Evolutionary conservation across 1,140 invertebrate genomes (phyloP).

Genomic region (Eciton burchellii): DNA sequence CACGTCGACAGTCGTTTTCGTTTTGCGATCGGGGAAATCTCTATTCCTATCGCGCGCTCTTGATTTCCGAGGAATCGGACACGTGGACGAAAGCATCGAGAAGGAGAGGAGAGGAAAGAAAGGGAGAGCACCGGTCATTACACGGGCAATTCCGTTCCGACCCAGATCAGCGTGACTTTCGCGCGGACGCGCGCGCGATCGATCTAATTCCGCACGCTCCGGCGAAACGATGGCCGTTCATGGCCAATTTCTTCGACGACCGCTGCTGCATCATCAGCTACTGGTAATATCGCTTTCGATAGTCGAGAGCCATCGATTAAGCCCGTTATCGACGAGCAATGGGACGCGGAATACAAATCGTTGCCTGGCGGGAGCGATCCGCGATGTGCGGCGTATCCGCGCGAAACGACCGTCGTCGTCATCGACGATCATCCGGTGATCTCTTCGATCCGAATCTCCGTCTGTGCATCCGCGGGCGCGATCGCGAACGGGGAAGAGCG

Average conservation of each 20-base stretch:
- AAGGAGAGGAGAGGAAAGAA: background rate
- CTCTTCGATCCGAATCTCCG: constrained; percentile 53
- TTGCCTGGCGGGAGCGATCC: constrained; percentile 18
- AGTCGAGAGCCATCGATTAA: constrained; percentile 53
- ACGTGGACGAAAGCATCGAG: background rate
- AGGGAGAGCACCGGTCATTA: constrained; percentile 25
- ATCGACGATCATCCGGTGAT: too few relatives aligned
- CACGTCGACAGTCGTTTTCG: constrained; percentile 7
- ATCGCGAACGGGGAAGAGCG: background rate
- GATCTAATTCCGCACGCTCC: constrained; percentile 57
- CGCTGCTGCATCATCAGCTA: constrained; percentile 48
- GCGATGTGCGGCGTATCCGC: constrained; percentile 43
- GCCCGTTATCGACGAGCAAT: constrained; percentile 34
- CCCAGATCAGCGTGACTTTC: constrained; percentile 50
- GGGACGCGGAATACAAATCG: constrained; percentile 58
- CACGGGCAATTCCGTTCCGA: constrained; percentile 41
- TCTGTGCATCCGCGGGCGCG: constrained; percentile 11
- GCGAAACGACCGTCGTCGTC: too few relatives aligned
- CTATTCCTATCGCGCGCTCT: constrained; percentile 29
- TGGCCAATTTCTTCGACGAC: constrained; percentile 51
- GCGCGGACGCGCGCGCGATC: constrained; percentile 24
- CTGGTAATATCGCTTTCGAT: constrained; percentile 57
- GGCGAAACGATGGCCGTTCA: constrained; percentile 49
- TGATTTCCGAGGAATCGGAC: constrained; percentile 36
- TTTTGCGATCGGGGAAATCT: constrained; percentile 23